Percentiles rank a stretch among this genome's conserved stretches.
phyloP scores from a whole-genome alignment of 2,888 invertebrate genomes.

The Melinaea marsaeus region DNA sequence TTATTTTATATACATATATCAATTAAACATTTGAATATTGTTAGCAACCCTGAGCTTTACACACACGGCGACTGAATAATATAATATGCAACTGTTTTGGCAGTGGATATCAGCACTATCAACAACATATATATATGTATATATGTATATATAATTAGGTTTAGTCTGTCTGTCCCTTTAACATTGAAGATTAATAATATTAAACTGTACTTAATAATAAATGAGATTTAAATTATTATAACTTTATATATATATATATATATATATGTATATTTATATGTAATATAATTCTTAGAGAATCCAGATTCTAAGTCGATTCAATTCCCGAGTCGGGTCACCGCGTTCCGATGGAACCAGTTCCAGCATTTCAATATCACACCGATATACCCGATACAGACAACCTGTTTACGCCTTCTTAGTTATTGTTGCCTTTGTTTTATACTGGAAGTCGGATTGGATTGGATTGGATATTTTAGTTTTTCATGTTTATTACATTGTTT shows the following conservation, averaged over 20 bases:
- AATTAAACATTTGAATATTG: neutral
- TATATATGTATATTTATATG: conserved; percentile 62
- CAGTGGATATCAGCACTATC: conserved; percentile 21
- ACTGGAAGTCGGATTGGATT: too few relatives aligned
- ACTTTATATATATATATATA: conserved; percentile 40
- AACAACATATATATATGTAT: conserved; percentile 7
- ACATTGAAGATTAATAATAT: neutral
- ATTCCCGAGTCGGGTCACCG: conserved; percentile 66
- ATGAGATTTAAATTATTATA: neutral
- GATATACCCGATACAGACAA: conserved; percentile 56
- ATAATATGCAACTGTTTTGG: conserved; percentile 28
- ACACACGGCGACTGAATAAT: conserved; percentile 19
- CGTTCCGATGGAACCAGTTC: conserved; percentile 66
- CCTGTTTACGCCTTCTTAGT: conserved; percentile 41
- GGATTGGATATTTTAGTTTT: too few relatives aligned
- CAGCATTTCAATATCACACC: conserved; percentile 73
- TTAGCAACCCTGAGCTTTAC: conserved; percentile 16
- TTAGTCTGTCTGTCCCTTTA: neutral
- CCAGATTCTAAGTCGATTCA: conserved; percentile 60
- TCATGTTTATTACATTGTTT: neutral
- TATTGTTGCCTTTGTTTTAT: neutral
- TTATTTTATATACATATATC: too few relatives aligned
- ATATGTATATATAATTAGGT: conserved; percentile 1
- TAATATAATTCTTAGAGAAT: conserved; percentile 61
- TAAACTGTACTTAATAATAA: neutral